Conservation (phyloP, 2,888 invertebrate species). For the Caenorhabditis sp. region DNA sequence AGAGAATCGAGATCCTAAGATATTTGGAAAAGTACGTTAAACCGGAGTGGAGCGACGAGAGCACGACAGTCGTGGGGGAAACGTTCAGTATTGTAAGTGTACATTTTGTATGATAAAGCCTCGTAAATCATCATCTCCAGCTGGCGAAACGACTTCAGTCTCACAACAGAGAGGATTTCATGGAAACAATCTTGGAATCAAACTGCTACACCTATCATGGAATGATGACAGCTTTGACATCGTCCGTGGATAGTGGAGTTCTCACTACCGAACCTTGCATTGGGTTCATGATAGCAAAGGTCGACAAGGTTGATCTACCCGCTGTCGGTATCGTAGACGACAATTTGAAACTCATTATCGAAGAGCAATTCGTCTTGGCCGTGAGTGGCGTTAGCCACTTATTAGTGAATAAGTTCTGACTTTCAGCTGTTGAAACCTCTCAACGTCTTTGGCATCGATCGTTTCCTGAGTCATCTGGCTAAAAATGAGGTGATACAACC, state of each 20-base stretch:
- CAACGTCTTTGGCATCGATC: background rate
- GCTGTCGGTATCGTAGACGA: background rate
- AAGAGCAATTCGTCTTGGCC: background rate
- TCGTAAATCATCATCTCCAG: conserved; percentile 14
- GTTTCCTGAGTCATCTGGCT: background rate
- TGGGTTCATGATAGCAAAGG: conserved; percentile 2
- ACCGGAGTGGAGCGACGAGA: background rate
- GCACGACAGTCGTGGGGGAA: background rate
- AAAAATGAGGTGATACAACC: no score
- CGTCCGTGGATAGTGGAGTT: background rate
- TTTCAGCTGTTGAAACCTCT: background rate
- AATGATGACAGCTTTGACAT: background rate
- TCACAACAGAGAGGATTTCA: background rate
- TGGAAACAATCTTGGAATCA: background rate
- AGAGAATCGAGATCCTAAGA: background rate
- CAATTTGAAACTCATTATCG: background rate
- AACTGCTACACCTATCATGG: conserved; percentile 20
- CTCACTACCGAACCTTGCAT: background rate
- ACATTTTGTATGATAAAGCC: background rate
- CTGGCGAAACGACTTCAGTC: background rate
- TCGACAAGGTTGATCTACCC: no score
- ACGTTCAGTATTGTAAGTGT: background rate
- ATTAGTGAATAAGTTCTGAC: background rate
- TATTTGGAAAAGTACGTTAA: conserved; percentile 16
- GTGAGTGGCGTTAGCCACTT: background rate